Evolutionary conservation across 2,888 invertebrate genomes (phyloP).

Genomic region (Melipona bicolor): DNA sequence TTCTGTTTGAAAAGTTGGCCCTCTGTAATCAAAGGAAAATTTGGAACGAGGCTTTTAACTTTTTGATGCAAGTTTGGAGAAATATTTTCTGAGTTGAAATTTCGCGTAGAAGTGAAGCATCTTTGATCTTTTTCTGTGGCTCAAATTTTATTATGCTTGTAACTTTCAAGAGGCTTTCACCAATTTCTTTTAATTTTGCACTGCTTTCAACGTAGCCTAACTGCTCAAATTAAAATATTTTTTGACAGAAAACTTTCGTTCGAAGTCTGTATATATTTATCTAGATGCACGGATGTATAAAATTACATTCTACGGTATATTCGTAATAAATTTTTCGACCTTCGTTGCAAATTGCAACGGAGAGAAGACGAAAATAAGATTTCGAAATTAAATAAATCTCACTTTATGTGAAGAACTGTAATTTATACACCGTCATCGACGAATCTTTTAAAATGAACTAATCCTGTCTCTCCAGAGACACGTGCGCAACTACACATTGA

Average conservation of each 20-base stretch:
- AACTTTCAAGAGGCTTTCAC: too few relatives aligned
- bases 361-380: not conserved
- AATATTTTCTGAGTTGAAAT: too few relatives aligned
- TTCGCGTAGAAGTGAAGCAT: too few relatives aligned
- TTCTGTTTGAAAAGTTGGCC: too few relatives aligned
- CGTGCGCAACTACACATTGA: not conserved
- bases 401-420: not conserved
- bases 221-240: not conserved
- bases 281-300: not conserved
- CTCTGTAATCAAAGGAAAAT: too few relatives aligned
- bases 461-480: not conserved
- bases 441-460: not conserved
- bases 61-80: too few relatives aligned
- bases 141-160: too few relatives aligned
- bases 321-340: not conserved
- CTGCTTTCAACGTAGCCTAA: too few relatives aligned
- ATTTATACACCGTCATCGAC: not conserved
- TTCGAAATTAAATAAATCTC: fast-evolving
- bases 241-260: not conserved
- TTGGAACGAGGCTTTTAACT: too few relatives aligned
- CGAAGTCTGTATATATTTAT: not conserved
- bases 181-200: too few relatives aligned
- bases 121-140: too few relatives aligned
- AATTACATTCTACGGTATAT: not conserved
- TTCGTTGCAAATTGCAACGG: not conserved